A percentile compares a stretch with the other conserved stretches of the same genome.
phyloP scores from a whole-genome alignment of 1,140 invertebrate genomes.

The Chelonus insularis region DNA sequence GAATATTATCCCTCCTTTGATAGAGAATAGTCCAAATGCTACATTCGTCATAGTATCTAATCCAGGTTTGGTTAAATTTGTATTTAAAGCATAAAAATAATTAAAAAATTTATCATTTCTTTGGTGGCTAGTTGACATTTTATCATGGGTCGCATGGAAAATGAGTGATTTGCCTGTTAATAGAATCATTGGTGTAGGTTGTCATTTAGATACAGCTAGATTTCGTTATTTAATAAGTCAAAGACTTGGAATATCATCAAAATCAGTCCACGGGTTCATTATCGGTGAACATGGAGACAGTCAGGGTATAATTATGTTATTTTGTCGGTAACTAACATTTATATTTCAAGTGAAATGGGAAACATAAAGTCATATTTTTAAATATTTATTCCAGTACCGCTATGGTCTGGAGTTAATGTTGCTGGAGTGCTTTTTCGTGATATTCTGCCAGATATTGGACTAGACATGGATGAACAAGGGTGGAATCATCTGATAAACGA shows the following conservation, averaged over 20 bases:
- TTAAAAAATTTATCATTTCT: background rate
- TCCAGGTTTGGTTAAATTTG: conserved; percentile 56
- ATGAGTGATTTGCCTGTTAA: conserved; percentile 66
- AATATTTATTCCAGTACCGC: too few relatives aligned
- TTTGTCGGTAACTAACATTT: background rate
- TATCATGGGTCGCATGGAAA: conserved; percentile 71
- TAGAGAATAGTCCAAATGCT: conserved; percentile 64
- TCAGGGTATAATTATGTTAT: too few relatives aligned
- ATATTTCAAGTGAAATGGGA: background rate
- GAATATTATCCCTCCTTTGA: conserved; percentile 62
- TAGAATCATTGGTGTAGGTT: conserved; percentile 67
- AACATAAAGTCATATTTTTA: background rate
- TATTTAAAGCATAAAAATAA: background rate
- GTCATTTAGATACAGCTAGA: conserved; percentile 66
- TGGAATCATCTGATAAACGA: conserved; percentile 62
- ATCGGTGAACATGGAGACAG: conserved; percentile 70
- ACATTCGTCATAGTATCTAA: conserved; percentile 66
- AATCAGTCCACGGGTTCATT: conserved; percentile 64
- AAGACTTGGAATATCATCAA: conserved; percentile 62
- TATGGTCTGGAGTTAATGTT: conserved; percentile 70
- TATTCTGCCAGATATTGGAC: conserved; percentile 60
- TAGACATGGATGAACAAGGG: conserved; percentile 60
- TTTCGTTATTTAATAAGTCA: conserved; percentile 66
- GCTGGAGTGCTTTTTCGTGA: conserved; percentile 66
- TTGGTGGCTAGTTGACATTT: conserved; percentile 70